Base-by-base conservation (phyloP, 2,888 invertebrate species). In the Xestia xanthographa region DNA sequence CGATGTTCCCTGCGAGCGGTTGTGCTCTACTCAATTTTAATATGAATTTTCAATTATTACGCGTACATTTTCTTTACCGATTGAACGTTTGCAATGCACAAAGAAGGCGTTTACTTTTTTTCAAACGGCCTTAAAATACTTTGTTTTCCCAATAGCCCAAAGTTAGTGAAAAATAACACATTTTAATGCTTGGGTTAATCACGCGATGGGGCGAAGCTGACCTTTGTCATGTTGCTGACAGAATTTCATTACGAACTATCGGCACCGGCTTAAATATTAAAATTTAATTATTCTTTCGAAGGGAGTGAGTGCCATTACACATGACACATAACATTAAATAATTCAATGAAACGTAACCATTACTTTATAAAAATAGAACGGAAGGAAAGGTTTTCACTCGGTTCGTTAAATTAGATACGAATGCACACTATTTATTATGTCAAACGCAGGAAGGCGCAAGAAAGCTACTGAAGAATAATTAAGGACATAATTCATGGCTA, bases 161-260 rank as follows among this genome's bases (percentile, higher is more conserved):
- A 63, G 34, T 80, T 14, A 38, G 26, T 70, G 20, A 14, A 71
- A 58, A 68, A 71, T 66, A 78, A 68, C 60, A 73, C 17, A 67
- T 72, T 43, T 70, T 82, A 58, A 71, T 67, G 66, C 72, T 65
- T 67, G 56, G 34, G 53, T 66, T 72, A 60, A 77, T 65, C 70
- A 79, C 70, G 70, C 70, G 66, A 71, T 62, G 62, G 56, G 26
- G 12, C 62, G 60, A 12, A 22, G 41, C 53, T 85, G 79, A 84
- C 83, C 77, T 86, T 79, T 82, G 77, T 85, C 82, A 82, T 69
- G 75, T 83, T 50, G 63, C 65, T 82, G 82, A 82, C 84, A 79
- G 72, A 76, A 80, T 76, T 80, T 76, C 65, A 80, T 71, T 73
- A 56, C 76, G 58, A 80, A 66, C 68, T 79, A 81, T 85, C 78